Conservation (phyloP, 2,113 vertebrate species). For the Callipepla squamata region DNA sequence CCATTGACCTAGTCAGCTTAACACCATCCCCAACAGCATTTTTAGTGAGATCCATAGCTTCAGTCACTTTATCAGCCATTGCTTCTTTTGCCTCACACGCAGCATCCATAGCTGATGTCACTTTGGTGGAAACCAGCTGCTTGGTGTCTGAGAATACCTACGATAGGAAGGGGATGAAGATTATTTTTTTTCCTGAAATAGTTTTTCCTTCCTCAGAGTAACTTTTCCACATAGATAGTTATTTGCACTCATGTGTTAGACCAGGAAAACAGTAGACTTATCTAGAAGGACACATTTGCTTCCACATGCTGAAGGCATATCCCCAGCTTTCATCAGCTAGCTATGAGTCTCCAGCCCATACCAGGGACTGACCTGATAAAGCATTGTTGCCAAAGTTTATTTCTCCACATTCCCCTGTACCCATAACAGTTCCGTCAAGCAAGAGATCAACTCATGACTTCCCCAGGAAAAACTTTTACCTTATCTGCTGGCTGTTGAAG, state of each 20-base stretch:
- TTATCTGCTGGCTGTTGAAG: constrained; percentile 90
- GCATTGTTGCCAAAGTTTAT: not conserved
- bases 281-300: fast-evolving
- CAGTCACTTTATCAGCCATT: constrained; percentile 66
- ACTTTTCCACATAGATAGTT: not conserved
- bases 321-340: not conserved
- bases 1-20: constrained; percentile 84
- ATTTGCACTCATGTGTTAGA: not conserved
- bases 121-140: constrained; percentile 84
- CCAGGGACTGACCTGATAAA: not conserved
- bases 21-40: constrained; percentile 82
- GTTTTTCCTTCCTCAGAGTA: not conserved
- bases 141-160: constrained; percentile 88
- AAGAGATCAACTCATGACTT: not conserved
- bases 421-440: not conserved
- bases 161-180: not conserved
- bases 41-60: constrained; percentile 73
- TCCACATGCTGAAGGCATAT: not conserved
- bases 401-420: not conserved
- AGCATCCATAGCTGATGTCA: constrained; percentile 68
- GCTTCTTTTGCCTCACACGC: constrained; percentile 48
- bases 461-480: constrained; percentile 72
- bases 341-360: not conserved
- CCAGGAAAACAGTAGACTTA: not conserved
- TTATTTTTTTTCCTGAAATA: not conserved